Base-by-base conservation (phyloP, 2,797 vertebrate genomes). In the Taeniopygia guttata region DNA sequence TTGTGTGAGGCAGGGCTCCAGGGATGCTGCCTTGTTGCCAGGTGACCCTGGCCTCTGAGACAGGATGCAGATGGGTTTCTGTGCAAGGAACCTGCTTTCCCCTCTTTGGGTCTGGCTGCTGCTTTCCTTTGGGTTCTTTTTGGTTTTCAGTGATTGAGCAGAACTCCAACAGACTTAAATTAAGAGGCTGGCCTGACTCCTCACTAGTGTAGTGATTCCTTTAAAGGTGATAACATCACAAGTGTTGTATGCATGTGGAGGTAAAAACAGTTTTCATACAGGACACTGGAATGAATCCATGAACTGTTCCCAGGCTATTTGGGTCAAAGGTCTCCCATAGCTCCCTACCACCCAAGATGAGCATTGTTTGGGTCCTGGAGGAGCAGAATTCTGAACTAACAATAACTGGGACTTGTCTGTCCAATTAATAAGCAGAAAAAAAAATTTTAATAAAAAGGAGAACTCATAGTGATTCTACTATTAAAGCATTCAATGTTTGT, bases 401-500 rank as follows among this genome's bases (percentile, higher is more conserved):
- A 34, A 21, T 77, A 55, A 43, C 87, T 82, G 55, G 34, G 63
- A 86, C 62, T 93, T 68, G 49, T 90, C 87, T 89, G 55, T 86
- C 79, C 81, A 93, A 95, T 94, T 95, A 95, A 84, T 94, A 91
- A 96, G 84, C 32, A 80, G 75, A 42, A 59, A 89, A 95, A 89
- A 95, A 75, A 84, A 32, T 25, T 29, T 29, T 94, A 86, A 87
- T 89, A 70, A 55, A 80, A 93, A 93, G 78, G 15, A 13, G 75
- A 89, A 72, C 76, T 82, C 48, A 4, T 82, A 93, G 76, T 73
- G 81, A 89, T 93, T 36, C 73, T 77, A 42, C 81, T 84, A 86
- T 84, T 82, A 86, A 64, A 93, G 54, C 49, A 63, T 96, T 87
- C 79, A 95, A 93, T 96, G 92, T 96, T 96, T 94, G 77, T 82